phyloP scores from a whole-genome alignment of 2,797 vertebrate genomes.

The Amblyopsis hoosieri region DNA sequence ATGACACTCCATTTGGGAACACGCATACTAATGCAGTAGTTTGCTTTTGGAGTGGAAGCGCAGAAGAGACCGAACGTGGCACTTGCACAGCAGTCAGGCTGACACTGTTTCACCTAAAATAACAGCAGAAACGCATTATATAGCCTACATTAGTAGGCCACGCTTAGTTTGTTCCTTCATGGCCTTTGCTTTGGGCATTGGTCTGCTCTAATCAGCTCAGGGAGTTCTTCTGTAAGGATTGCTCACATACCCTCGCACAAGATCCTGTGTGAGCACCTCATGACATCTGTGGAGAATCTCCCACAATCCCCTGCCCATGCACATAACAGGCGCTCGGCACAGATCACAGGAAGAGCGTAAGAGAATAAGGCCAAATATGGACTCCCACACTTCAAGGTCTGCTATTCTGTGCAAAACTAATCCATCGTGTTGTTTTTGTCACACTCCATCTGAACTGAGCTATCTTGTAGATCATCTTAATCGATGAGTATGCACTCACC shows the following conservation, averaged over 20 bases:
- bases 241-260: constrained; percentile 13
- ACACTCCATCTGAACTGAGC: constrained; percentile 12
- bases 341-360: constrained; percentile 37
- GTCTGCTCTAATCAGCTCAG: constrained; percentile 44
- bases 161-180: neutral
- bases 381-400: constrained; percentile 14
- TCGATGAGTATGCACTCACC: constrained; percentile 20
- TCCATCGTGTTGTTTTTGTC: constrained; percentile 6
- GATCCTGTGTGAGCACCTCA: constrained; percentile 26
- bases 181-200: constrained; percentile 34
- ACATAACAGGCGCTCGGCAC: constrained; percentile 26
- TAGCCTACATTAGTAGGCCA: too few relatives aligned
- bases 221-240: constrained; percentile 38
- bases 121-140: too few relatives aligned
- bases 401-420: constrained; percentile 30
- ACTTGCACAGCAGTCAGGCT: too few relatives aligned
- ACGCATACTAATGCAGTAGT: constrained; percentile 19
- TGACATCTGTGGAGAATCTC: constrained; percentile 14
- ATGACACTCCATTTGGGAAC: too few relatives aligned
- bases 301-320: constrained; percentile 6
- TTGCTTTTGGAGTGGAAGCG: neutral
- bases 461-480: constrained; percentile 24
- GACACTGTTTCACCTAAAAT: too few relatives aligned
- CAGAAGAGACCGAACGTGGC: too few relatives aligned
- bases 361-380: constrained; percentile 39